Base-by-base conservation (phyloP, 2,888 invertebrate species). In the Macrosoma leucophasiata region DNA sequence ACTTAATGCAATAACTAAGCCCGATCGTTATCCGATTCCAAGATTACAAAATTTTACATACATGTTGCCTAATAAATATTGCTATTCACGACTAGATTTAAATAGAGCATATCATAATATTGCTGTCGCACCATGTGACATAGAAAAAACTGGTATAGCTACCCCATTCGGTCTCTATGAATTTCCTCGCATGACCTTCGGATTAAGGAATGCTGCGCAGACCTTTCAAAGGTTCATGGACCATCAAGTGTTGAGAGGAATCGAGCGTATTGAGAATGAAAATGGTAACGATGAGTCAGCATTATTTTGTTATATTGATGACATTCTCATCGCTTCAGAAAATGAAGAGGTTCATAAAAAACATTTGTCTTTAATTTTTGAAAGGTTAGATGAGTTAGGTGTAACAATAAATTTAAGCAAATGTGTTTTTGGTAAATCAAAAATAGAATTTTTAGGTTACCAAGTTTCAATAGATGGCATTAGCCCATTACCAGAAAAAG, bases 151-250 rank as follows among this genome's bases (percentile, higher is more conserved):
- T 10, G 31, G 23, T 5, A 24, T 24, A 9, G 23, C 13, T 9
- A 26, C 26, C 8, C 12, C 24, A n/a, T n/a, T n/a, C n/a, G n/a
- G n/a, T n/a, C n/a, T n/a, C n/a, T n/a, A n/a, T n/a, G n/a, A n/a
- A n/a, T n/a, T n/a, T n/a, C n/a, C n/a, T n/a, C n/a, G n/a, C n/a
- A n/a, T n/a, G n/a, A n/a, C n/a, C n/a, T n/a, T n/a, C n/a, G n/a
- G n/a, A n/a, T n/a, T n/a, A n/a, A n/a, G n/a, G n/a, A n/a, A n/a
- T n/a, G n/a, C n/a, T n/a, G n/a, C n/a, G n/a, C n/a, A n/a, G n/a
- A n/a, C n/a, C n/a, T n/a, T n/a, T n/a, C n/a, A n/a, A n/a, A 4
- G 26, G 7, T 33, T 33, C 18, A 22, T 38, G 33, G 12, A 38
- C 12, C 8, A 17, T 11, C 9, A n/a, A n/a, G n/a, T n/a, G n/a